Conservation (phyloP, 2,113 vertebrate species). For the Pteropus alecto region DNA sequence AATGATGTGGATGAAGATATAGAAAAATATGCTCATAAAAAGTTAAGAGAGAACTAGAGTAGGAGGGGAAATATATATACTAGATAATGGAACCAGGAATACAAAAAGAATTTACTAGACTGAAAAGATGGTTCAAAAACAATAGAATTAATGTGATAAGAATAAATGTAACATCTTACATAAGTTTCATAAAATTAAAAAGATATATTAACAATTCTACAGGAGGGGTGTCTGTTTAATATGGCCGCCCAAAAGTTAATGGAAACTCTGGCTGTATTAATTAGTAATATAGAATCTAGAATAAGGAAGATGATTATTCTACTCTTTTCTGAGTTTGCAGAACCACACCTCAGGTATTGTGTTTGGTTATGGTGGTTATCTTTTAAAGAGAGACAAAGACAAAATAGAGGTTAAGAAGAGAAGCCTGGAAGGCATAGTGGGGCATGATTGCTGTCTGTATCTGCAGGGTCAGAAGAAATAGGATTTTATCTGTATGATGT, state of each 20-base stretch:
- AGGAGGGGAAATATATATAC: neutral
- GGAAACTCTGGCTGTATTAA: neutral
- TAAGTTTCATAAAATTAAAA: constrained; percentile 8
- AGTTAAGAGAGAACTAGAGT: constrained; percentile 14
- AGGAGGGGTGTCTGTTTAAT: neutral
- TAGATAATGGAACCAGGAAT: neutral
- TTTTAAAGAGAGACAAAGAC: neutral
- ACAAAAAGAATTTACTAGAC: constrained; percentile 13
- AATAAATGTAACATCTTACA: neutral
- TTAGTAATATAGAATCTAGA: neutral
- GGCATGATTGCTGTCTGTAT: neutral
- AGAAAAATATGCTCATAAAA: neutral
- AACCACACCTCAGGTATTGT: neutral
- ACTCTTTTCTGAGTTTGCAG: neutral
- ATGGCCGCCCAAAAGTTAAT: neutral
- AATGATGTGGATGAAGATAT: neutral
- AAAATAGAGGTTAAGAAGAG: neutral
- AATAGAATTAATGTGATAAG: constrained; percentile 29
- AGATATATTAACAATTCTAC: neutral
- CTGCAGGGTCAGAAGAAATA: neutral
- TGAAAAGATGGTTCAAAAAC: neutral
- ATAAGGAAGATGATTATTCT: neutral
- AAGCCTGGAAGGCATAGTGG: neutral
- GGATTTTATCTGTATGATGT: constrained; percentile 10
- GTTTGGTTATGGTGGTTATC: neutral